Evolutionary conservation across 1,140 invertebrate genomes (phyloP).

Genomic region (Mya arenaria): DNA sequence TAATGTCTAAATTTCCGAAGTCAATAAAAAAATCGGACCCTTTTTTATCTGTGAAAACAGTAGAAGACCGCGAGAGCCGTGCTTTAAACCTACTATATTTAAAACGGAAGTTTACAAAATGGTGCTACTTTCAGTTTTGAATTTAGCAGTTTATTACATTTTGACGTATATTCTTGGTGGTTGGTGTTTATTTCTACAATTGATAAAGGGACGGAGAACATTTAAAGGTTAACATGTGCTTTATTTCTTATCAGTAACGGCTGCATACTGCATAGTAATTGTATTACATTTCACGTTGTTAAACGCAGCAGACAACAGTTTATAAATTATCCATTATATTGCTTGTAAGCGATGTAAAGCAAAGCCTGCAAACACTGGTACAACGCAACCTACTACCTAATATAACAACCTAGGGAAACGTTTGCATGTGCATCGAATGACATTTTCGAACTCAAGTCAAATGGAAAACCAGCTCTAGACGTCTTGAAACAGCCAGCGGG

Average conservation of each 20-base stretch:
- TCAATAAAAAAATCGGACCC: too few relatives aligned
- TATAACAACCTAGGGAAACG: too few relatives aligned
- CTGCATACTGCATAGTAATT: not conserved
- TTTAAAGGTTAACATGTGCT: not conserved
- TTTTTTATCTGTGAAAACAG: too few relatives aligned
- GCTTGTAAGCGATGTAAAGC: not conserved
- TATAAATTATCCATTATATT: not conserved
- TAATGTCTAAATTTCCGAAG: too few relatives aligned
- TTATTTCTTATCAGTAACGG: not conserved
- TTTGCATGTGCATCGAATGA: too few relatives aligned
- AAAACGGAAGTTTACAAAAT: constrained; percentile 1
- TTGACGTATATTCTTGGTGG: constrained; percentile 27
- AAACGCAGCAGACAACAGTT: not conserved
- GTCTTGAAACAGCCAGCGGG: too few relatives aligned
- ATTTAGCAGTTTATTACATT: constrained; percentile 1
- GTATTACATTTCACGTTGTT: not conserved
- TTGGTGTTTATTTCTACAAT: constrained; percentile 37
- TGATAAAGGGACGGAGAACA: not conserved
- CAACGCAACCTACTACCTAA: not conserved
- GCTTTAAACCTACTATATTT: too few relatives aligned
- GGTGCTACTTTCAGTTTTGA: not conserved
- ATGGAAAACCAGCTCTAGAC: too few relatives aligned
- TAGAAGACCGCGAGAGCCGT: too few relatives aligned
- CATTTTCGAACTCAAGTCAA: too few relatives aligned
- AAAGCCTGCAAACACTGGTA: not conserved